A percentile compares a stretch with the other conserved stretches of the same genome.
Evolutionary conservation across 2,888 invertebrate genomes (phyloP).

Genomic region (Toxonevra muliebris): DNA sequence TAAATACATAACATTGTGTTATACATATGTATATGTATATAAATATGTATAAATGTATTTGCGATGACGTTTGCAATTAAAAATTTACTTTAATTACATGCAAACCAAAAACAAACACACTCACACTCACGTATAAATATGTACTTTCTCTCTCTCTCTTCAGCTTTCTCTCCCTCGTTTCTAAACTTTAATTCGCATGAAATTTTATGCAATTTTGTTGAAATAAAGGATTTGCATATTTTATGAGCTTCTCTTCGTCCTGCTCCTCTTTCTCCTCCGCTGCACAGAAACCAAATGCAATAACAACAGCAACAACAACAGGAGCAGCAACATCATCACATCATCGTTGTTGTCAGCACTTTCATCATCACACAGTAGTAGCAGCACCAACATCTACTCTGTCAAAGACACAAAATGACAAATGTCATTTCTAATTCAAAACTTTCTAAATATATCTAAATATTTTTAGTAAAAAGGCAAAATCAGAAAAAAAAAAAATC

Average conservation of each 20-base stretch:
- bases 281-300: constrained; percentile 14
- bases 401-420: constrained; percentile 33
- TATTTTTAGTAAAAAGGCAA: background rate
- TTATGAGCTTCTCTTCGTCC: constrained; percentile 33
- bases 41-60: background rate
- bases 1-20: no score
- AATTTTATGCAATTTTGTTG: constrained; percentile 9
- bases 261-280: no score
- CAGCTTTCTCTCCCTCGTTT: background rate
- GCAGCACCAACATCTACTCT: constrained; percentile 5
- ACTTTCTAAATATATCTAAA: constrained; percentile 18
- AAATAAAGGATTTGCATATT: constrained; percentile 43
- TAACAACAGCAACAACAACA: constrained; percentile 7
- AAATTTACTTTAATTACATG: constrained; percentile 33
- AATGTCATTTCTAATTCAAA: constrained; percentile 46
- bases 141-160: background rate
- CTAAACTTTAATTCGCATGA: background rate
- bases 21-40: background rate
- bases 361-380: constrained; percentile 6
- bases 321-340: constrained; percentile 9
- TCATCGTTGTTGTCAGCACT: constrained; percentile 18
- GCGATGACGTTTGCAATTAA: constrained; percentile 23
- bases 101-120: constrained; percentile 5
- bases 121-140: constrained; percentile 11
- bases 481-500: background rate